Conservation (phyloP, 1,140 invertebrate genomes). For the Andrena cerasifolii region DNA sequence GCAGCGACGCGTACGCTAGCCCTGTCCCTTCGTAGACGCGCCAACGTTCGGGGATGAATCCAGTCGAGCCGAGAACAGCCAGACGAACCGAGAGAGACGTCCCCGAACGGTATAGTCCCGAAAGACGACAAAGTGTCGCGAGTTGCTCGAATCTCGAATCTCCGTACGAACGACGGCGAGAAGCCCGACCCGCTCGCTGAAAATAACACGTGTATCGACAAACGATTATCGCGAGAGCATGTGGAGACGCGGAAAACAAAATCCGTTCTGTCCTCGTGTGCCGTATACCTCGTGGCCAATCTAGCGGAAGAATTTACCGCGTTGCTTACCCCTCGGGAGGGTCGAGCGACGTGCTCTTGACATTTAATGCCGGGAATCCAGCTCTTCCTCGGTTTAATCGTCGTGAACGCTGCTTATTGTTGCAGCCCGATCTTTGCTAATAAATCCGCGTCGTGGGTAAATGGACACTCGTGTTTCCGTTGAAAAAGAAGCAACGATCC, state of each 20-base stretch:
- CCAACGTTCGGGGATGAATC: background rate
- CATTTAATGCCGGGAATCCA: constrained; percentile 36
- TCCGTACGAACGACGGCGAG: background rate
- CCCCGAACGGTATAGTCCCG: background rate
- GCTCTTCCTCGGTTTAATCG: background rate
- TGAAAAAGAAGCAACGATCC: background rate
- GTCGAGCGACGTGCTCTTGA: constrained; percentile 9
- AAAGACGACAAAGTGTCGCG: constrained; percentile 16
- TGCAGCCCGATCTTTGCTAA: too few relatives aligned
- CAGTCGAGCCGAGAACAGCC: background rate
- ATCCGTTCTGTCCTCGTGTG: background rate
- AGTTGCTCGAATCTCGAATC: constrained; percentile 29
- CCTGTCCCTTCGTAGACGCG: background rate
- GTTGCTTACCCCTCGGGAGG: background rate
- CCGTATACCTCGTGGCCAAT: constrained; percentile 12
- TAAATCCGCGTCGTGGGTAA: too few relatives aligned
- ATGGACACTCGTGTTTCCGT: background rate
- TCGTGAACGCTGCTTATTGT: background rate
- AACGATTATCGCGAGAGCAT: constrained; percentile 26
- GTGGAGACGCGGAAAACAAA: constrained; percentile 21
- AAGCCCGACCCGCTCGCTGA: background rate
- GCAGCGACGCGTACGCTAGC: background rate
- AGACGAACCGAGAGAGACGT: background rate
- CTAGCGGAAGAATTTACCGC: constrained; percentile 17
- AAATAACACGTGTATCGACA: constrained; percentile 23